Base-by-base conservation (phyloP, 1,140 invertebrate genomes). In the Arctopsyche grandis region DNA sequence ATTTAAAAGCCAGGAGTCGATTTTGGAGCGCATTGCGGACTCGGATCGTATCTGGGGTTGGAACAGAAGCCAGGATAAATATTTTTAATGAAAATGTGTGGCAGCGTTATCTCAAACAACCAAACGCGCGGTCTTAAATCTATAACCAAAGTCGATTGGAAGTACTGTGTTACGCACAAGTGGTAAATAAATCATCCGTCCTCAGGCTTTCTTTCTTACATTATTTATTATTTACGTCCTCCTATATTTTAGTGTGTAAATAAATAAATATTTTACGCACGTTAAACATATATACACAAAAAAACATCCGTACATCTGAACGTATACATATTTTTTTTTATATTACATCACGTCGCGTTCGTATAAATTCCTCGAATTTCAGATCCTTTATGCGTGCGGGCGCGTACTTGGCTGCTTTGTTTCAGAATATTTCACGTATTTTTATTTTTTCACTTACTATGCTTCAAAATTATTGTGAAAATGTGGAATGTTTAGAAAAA, bases 321-420 rank as follows among this genome's bases (percentile, higher is more conserved):
- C 16, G 12, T 3, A 52, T 52, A 52, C 12, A 52, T 52, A 52
- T 52, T 52, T 46, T 46, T 9, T 19, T 63, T 26, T 66, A 66
- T 66, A 66, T 26, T 26, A 29, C 63, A 29, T 66, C 63, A 66
- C 63, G 63, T 66, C 63, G 63, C 24, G 10, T 66, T 66, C 63
- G 24, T 26, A 66, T 66, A 66, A 66, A 66, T 66, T 66, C 63
- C 63, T 9, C 63, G 24, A 66, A 66, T 66, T 66, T 66, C 63
- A 22, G 24, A 66, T 66, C 26, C 63, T 22, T 22, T 66, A 66
- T 66, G 63, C 63, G 63, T 26, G 63, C 21, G 9, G 9, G 21
- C 48, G 10, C 24, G 63, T 66, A 66, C 26, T 66, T 66, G 63
- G 21, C 22, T 5, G 19, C 21, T 19, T 66, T 66, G 24, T 66